These are phyloP conservation scores for Zaprionus vittiger DNA, from an alignment of 1,140 invertebrate species.

Conservation along the genomic window DNA sequence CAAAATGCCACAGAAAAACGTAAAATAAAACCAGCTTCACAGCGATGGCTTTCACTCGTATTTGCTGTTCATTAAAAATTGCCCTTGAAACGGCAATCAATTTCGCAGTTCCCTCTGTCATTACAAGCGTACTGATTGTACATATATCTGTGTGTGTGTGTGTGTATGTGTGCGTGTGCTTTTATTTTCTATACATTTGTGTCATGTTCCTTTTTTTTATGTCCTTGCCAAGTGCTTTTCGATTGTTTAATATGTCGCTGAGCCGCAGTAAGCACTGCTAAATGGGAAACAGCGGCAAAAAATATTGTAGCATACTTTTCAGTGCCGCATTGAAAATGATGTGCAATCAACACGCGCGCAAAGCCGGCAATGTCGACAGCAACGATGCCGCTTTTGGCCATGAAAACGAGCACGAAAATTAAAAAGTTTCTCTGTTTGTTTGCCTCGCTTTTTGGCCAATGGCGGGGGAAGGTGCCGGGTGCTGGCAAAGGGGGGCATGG, in stretches of 20 bases:
- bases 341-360: conserved; percentile 61
- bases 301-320: conserved; percentile 45
- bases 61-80: conserved; percentile 80
- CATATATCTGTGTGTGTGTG: not conserved
- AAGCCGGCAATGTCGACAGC: conserved; percentile 9
- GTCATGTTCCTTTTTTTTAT: conserved; percentile 25
- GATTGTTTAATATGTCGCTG: conserved; percentile 78
- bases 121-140: not conserved
- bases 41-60: conserved; percentile 33
- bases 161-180: conserved; percentile 12
- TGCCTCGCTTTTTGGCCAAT: conserved; percentile 8
- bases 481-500: not conserved
- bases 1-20: conserved; percentile 26
- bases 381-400: conserved; percentile 50
- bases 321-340: conserved; percentile 65
- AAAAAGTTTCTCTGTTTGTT: conserved; percentile 72
- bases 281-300: conserved; percentile 44
- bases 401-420: conserved; percentile 73
- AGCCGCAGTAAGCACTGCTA: conserved; percentile 70
- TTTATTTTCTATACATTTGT: conserved; percentile 17
- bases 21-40: not conserved
- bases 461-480: not conserved
- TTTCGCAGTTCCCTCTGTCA: conserved; percentile 31
- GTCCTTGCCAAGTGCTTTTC: conserved; percentile 72
- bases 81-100: conserved; percentile 76